phyloP scores from a whole-genome alignment of 2,113 vertebrate species.

The Tetrax tetrax region DNA sequence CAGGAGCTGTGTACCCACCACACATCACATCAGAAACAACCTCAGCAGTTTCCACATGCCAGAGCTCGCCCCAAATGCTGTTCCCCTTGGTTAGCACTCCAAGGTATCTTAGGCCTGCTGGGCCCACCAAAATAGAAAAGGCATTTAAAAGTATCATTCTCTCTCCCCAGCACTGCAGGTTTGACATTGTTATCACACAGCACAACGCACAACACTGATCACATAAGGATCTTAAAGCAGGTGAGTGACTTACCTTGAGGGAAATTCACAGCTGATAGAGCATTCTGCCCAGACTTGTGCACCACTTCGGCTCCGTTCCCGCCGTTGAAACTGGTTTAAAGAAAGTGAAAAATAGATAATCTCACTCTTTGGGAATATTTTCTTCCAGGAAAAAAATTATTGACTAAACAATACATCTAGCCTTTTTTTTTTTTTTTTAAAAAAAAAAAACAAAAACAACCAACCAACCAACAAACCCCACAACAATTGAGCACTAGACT shows the following conservation, averaged over 20 bases:
- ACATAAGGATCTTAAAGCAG: accelerated
- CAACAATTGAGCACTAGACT: not conserved
- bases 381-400: not conserved
- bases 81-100: not conserved
- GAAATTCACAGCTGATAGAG: not conserved
- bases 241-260: not conserved
- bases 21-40: not conserved
- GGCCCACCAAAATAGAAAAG: not conserved
- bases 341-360: not conserved
- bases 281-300: not conserved
- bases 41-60: not conserved
- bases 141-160: not conserved
- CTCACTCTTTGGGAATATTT: not conserved
- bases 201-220: not conserved
- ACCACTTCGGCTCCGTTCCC: not conserved
- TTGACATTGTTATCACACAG: not conserved
- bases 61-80: accelerated
- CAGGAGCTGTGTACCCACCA: not conserved
- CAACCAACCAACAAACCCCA: too few relatives aligned
- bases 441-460: too few relatives aligned
- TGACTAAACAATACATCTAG: not conserved
- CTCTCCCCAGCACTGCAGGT: not conserved
- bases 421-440: not conserved
- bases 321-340: not conserved
- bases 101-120: not conserved